These are phyloP conservation scores for Phyllotreta striolata DNA, from an alignment of 2,888 invertebrate genomes.

Conservation along the genomic window DNA sequence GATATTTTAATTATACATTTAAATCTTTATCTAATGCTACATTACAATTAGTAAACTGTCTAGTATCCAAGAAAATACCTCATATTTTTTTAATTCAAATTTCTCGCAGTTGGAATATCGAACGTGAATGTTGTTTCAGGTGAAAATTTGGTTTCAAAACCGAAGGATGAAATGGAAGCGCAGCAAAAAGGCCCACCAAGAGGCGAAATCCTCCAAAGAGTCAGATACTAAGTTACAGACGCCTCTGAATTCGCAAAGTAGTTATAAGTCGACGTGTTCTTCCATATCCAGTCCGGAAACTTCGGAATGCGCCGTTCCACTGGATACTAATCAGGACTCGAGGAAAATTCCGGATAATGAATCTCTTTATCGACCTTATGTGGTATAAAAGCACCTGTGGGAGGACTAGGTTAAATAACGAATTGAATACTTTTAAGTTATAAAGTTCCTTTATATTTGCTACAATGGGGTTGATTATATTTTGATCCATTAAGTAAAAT, in stretches of 20 bases:
- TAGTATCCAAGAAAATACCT: neutral
- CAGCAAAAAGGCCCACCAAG: slow-evolving; percentile 94
- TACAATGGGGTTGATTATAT: no score
- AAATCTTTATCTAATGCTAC: no score
- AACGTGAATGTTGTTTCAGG: slow-evolving; percentile 66
- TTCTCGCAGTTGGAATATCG: no score
- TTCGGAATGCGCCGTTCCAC: slow-evolving; percentile 39
- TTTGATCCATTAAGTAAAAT: no score
- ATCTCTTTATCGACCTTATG: slow-evolving; percentile 63
- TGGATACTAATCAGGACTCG: slow-evolving; percentile 43
- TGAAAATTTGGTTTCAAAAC: slow-evolving; percentile 99
- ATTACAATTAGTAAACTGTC: no score
- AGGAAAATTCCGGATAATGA: slow-evolving; percentile 58
- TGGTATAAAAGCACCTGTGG: slow-evolving; percentile 55
- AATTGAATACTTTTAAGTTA: no score
- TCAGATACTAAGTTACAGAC: slow-evolving; percentile 47
- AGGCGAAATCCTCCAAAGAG: slow-evolving; percentile 71
- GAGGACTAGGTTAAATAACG: neutral
- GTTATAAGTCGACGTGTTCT: slow-evolving; percentile 40
- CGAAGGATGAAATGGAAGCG: slow-evolving; percentile 99
- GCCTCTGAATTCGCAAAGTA: slow-evolving; percentile 41
- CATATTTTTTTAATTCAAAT: slow-evolving; percentile 7
- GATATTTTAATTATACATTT: slow-evolving; percentile 1
- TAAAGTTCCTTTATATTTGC: no score
- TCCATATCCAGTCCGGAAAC: slow-evolving; percentile 43